A percentile compares a stretch with the other conserved stretches of the same genome.
Evolutionary conservation across 2,797 vertebrate genomes (phyloP).

Genomic region (Sandelia bainsii): DNA sequence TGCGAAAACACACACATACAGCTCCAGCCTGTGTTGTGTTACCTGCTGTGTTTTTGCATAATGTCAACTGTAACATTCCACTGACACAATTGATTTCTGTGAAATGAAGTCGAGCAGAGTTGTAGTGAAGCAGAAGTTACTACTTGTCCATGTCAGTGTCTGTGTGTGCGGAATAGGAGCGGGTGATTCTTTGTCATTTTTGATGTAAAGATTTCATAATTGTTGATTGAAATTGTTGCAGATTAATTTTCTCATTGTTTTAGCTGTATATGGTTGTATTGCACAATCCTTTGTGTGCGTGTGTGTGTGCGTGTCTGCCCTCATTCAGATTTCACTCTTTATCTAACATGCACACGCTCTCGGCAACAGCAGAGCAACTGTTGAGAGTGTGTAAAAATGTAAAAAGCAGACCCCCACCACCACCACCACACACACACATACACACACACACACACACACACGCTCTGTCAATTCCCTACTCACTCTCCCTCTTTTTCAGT

Average conservation of each 20-base stretch:
- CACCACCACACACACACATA: constrained; percentile 9
- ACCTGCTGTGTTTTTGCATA: constrained; percentile 55
- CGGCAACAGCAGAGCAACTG: constrained; percentile 75
- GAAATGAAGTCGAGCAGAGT: constrained; percentile 6
- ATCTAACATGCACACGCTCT: constrained; percentile 36
- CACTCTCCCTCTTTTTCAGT: constrained; percentile 48
- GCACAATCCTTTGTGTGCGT: background rate
- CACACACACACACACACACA: constrained; percentile 15
- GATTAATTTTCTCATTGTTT: background rate
- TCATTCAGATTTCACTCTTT: constrained; percentile 49
- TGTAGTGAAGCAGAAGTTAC: constrained; percentile 9
- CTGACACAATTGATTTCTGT: constrained; percentile 36
- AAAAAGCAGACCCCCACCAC: constrained; percentile 55
- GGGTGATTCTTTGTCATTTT: background rate
- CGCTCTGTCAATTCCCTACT: constrained; percentile 49
- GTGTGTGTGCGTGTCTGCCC: constrained; percentile 15
- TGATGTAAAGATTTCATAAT: background rate
- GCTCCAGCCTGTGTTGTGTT: constrained; percentile 33
- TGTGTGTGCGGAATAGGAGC: background rate
- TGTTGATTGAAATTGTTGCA: background rate
- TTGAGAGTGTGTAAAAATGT: constrained; percentile 74
- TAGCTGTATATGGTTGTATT: background rate
- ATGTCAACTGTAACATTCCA: constrained; percentile 52
- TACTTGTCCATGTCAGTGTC: constrained; percentile 2
- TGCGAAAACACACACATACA: constrained; percentile 22